Percentiles rank a stretch among this genome's conserved stretches.
These are phyloP conservation scores for Turritopsis rubra DNA, from an alignment of 30 jellyfish, hydroid and myxozoan genomes.

Conservation along the genomic window DNA sequence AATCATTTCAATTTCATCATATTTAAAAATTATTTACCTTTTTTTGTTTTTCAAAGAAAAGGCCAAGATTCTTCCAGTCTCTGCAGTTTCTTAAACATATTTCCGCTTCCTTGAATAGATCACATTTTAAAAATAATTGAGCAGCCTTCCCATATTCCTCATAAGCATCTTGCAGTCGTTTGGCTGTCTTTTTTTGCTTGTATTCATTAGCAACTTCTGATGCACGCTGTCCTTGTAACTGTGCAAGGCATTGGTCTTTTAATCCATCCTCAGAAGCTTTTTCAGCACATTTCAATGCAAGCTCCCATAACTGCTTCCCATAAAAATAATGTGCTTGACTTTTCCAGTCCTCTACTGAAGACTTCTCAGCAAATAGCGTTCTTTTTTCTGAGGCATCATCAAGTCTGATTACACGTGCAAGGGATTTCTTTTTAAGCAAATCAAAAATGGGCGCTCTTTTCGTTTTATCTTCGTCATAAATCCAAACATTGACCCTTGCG, in stretches of 20 bases:
- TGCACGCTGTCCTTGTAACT: slow-evolving; percentile 3
- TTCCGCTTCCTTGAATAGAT: slow-evolving; percentile 52
- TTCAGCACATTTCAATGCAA: slow-evolving; percentile 13
- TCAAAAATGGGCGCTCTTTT: slow-evolving; percentile 78
- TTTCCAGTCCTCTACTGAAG: slow-evolving; percentile 15
- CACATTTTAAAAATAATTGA: slow-evolving; percentile 36
- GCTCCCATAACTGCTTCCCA: slow-evolving; percentile 6
- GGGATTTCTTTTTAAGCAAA: slow-evolving; percentile 31
- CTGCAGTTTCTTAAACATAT: slow-evolving; percentile 49
- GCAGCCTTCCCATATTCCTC: slow-evolving; percentile 53
- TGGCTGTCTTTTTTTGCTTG: slow-evolving; percentile 26
- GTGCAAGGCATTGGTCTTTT: slow-evolving; percentile 7
- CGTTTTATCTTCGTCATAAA: slow-evolving; percentile 60
- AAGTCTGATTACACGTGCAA: slow-evolving; percentile 45
- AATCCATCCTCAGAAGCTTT: slow-evolving; percentile 1
- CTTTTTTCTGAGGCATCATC: background rate
- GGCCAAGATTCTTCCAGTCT: slow-evolving; percentile 56
- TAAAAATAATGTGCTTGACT: slow-evolving; percentile 14
- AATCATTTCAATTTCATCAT: background rate
- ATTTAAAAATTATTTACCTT: slow-evolving; percentile 24
- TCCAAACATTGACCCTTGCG: slow-evolving; percentile 90
- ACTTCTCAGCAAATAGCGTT: slow-evolving; percentile 9
- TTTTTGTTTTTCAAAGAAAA: slow-evolving; percentile 26
- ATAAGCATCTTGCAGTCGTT: slow-evolving; percentile 31
- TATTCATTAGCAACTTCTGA: background rate